Percentiles rank a stretch among this genome's conserved stretches.
Evolutionary conservation across 2,797 vertebrate genomes (phyloP).

Genomic region (Platalea minor): DNA sequence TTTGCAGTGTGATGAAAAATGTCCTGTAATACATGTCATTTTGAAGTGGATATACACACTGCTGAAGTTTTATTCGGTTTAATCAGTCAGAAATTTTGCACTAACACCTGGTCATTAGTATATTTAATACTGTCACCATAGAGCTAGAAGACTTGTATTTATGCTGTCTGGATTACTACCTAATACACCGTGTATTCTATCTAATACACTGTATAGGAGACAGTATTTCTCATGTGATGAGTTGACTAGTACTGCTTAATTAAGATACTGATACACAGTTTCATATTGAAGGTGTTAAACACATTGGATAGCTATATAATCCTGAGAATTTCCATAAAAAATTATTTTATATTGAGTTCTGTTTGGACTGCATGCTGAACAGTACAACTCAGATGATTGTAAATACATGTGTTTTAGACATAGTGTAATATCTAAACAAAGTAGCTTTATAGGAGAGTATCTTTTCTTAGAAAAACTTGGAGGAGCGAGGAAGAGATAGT

Average conservation of each 20-base stretch:
- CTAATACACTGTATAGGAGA: background rate
- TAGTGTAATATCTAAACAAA: background rate
- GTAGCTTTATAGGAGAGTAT: background rate
- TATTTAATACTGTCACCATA: background rate
- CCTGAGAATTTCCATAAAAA: background rate
- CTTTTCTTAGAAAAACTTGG: background rate
- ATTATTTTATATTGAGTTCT: background rate
- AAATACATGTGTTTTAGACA: background rate
- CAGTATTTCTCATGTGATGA: background rate
- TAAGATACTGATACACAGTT: background rate
- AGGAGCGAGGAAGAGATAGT: background rate
- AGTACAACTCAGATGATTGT: background rate
- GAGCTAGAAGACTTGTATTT: background rate
- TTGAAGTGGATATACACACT: background rate
- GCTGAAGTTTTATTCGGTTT: background rate
- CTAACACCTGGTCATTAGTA: background rate
- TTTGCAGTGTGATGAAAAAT: background rate
- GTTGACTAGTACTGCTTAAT: background rate
- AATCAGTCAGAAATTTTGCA: background rate
- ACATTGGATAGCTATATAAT: background rate
- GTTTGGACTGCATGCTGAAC: background rate
- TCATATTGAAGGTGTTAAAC: background rate
- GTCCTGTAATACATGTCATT: background rate
- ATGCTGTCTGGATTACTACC: background rate
- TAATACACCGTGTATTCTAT: background rate